Evolutionary conservation across 2,113 vertebrate species (phyloP).

Genomic region (Neopipo cinnamomea): DNA sequence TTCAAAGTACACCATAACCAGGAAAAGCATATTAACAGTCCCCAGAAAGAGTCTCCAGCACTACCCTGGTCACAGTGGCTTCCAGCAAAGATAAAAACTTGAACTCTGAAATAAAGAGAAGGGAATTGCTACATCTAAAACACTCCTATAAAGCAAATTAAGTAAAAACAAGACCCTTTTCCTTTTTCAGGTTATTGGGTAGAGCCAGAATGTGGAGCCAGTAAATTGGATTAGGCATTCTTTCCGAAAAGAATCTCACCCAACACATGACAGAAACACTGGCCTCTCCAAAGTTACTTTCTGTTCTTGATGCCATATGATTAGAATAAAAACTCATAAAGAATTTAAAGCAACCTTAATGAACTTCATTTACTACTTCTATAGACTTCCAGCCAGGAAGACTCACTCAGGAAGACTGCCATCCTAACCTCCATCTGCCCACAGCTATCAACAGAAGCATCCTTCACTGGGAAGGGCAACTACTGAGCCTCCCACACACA

Average conservation of each 20-base stretch:
- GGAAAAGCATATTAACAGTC: neutral
- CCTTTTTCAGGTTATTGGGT: rapidly evolving
- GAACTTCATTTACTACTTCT: neutral
- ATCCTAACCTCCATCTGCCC: neutral
- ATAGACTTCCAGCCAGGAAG: neutral
- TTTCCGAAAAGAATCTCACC: neutral
- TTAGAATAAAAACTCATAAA: neutral
- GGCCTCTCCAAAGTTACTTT: neutral
- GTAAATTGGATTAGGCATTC: neutral
- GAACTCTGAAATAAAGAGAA: neutral
- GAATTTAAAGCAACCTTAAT: neutral
- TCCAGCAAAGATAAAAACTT: neutral
- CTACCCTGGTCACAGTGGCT: neutral
- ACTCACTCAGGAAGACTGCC: neutral
- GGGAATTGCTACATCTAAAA: neutral
- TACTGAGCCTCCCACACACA: rapidly evolving
- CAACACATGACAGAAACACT: neutral
- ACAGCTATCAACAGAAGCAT: neutral
- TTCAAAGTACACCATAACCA: neutral
- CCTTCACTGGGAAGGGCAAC: neutral
- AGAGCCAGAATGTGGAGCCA: neutral
- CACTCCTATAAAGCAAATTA: neutral
- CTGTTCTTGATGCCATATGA: neutral
- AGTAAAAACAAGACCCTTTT: neutral
- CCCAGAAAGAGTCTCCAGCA: neutral